Conservation (phyloP, 1,140 invertebrate genomes). For the Heliothis virescens region DNA sequence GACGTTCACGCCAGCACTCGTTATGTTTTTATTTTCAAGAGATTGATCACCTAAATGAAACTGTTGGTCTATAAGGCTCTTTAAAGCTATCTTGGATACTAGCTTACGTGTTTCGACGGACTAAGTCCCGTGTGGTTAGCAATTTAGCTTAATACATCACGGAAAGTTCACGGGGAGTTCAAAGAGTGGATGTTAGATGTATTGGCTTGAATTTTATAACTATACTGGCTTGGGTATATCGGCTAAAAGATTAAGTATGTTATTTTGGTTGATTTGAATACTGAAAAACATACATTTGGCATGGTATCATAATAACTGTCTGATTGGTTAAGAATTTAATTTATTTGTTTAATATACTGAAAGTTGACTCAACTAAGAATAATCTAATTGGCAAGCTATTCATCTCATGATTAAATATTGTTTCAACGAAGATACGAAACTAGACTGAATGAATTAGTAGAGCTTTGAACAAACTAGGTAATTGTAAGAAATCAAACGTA, state of each 20-base stretch:
- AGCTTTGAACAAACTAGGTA: not conserved
- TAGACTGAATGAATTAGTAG: not conserved
- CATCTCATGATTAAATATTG: not conserved
- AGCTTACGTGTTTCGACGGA: constrained; percentile 12
- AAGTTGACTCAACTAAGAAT: not conserved
- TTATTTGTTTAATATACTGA: not conserved
- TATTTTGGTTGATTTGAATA: too few relatives aligned
- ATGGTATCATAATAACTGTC: too few relatives aligned
- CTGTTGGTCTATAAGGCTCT: constrained; percentile 33
- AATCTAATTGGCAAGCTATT: not conserved
- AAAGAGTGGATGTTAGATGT: not conserved
- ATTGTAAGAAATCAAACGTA: not conserved
- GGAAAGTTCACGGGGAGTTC: constrained; percentile 11
- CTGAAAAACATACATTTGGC: too few relatives aligned
- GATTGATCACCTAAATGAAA: constrained; percentile 58
- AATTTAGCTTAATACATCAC: constrained; percentile 36
- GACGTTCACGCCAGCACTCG: constrained; percentile 61
- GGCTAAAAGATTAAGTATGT: too few relatives aligned
- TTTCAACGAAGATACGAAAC: not conserved
- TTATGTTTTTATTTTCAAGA: constrained; percentile 62
- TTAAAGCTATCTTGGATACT: constrained; percentile 29
- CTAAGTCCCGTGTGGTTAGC: not conserved
- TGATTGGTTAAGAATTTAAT: too few relatives aligned
- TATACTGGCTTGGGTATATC: not conserved
- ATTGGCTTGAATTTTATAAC: constrained; percentile 1